Conservation (phyloP, 2,797 vertebrate species). For the Lemur catta region DNA sequence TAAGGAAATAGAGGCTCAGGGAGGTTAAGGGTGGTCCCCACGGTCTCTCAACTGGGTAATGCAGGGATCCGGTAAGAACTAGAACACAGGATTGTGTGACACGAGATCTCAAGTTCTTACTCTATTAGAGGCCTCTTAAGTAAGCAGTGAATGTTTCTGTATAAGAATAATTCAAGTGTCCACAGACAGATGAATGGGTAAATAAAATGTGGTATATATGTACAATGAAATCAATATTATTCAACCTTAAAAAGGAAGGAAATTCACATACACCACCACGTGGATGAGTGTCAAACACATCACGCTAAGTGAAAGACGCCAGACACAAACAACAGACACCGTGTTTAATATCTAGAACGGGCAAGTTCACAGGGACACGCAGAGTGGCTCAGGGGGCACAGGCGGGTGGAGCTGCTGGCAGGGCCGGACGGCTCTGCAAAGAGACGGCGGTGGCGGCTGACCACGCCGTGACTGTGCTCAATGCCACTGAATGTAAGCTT, state of each 20-base stretch:
- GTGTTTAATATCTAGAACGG: neutral
- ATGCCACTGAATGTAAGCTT: neutral
- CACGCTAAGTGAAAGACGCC: neutral
- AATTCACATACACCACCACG: neutral
- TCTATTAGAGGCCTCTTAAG: neutral
- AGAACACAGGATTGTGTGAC: neutral
- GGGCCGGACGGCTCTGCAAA: neutral
- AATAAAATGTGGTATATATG: neutral
- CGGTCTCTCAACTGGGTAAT: neutral
- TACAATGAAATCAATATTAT: neutral
- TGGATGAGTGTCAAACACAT: neutral
- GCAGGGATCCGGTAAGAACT: neutral
- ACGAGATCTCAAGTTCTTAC: neutral
- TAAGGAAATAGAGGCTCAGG: neutral
- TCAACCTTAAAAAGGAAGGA: neutral
- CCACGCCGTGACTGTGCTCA: neutral
- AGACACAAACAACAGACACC: neutral
- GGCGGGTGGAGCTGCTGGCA: neutral
- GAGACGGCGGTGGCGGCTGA: neutral
- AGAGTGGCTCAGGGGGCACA: too few relatives aligned
- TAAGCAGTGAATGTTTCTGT: neutral
- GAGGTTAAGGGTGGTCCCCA: neutral
- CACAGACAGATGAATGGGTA: neutral
- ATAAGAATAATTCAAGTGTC: neutral
- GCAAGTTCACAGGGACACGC: neutral